Conservation (phyloP, 1,140 invertebrate genomes). For the Lucilia sericata region DNA sequence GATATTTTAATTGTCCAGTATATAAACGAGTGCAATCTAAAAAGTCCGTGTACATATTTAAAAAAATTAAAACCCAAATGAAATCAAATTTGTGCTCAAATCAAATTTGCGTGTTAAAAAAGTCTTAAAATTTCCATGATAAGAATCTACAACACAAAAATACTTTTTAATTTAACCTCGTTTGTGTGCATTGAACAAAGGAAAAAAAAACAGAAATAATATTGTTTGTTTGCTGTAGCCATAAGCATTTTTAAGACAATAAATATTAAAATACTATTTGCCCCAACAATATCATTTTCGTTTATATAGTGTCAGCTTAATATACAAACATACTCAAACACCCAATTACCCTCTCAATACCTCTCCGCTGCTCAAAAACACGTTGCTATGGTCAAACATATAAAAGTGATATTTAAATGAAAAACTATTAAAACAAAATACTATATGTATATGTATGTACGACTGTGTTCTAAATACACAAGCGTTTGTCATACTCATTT, state of each 20-base stretch:
- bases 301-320: neutral
- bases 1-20: neutral
- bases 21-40: neutral
- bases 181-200: neutral
- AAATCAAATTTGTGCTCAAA: too few relatives aligned
- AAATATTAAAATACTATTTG: slow-evolving; percentile 43
- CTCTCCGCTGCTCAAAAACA: neutral
- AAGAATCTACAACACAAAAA: neutral
- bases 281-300: slow-evolving; percentile 29
- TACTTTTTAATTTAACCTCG: neutral
- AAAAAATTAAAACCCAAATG: neutral
- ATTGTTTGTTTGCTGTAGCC: slow-evolving; percentile 24
- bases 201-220: neutral
- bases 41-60: neutral
- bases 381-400: neutral
- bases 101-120: too few relatives aligned
- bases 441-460: too few relatives aligned
- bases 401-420: neutral
- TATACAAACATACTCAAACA: too few relatives aligned
- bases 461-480: neutral
- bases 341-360: neutral
- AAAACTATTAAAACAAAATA: neutral
- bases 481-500: neutral
- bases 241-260: slow-evolving; percentile 39
- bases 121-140: too few relatives aligned